Percentiles rank a stretch among this genome's conserved stretches.
Conservation (phyloP, 2,888 invertebrate genomes). For the Globia sparganii region DNA sequence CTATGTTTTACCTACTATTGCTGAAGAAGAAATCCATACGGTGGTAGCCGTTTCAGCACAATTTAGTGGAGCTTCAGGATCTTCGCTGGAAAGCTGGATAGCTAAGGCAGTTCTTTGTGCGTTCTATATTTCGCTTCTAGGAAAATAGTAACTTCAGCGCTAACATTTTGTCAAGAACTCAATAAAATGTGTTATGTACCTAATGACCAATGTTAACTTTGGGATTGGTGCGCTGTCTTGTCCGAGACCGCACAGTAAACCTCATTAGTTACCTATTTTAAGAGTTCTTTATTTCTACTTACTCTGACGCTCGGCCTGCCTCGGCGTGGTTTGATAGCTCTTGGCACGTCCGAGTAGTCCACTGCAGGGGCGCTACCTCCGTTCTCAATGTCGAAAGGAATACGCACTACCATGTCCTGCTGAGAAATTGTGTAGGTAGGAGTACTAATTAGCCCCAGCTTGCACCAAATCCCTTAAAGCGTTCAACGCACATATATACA, state of each 20-base stretch:
- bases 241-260: background rate
- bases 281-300: constrained; percentile 39
- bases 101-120: background rate
- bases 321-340: constrained; percentile 81
- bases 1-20: too few species aligned
- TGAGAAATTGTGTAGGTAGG: background rate
- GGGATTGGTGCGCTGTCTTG: background rate
- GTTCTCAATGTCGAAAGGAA: constrained; percentile 87
- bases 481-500: too few species aligned
- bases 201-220: background rate
- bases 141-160: background rate
- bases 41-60: background rate
- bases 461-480: background rate
- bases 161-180: background rate
- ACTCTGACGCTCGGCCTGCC: constrained; percentile 84
- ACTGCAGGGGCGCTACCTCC: constrained; percentile 68
- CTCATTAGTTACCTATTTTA: background rate
- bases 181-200: background rate
- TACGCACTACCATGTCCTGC: constrained; percentile 85
- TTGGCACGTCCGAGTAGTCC: constrained; percentile 78
- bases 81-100: background rate
- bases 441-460: background rate
- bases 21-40: background rate
- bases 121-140: background rate
- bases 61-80: background rate